Conservation (phyloP, 2,113 vertebrate species). For the Xerus inauris region DNA sequence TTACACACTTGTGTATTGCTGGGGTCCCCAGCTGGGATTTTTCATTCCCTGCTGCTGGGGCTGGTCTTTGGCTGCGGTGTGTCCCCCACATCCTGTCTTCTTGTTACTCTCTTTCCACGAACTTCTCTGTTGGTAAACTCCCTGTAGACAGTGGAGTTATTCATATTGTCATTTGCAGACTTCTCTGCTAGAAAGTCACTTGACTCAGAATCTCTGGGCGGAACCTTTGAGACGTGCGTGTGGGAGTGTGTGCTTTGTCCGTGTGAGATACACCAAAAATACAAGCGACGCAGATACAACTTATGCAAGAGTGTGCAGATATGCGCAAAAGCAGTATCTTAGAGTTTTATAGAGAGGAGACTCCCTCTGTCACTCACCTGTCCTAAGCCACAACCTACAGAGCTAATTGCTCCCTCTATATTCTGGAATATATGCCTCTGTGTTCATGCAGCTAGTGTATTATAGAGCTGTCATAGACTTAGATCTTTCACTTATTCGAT, state of each 20-base stretch:
- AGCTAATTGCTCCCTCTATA: neutral
- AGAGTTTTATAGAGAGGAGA: neutral
- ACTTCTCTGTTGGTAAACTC: constrained; percentile 14
- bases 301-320: neutral
- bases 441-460: neutral
- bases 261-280: neutral
- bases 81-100: neutral
- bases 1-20: constrained; percentile 55
- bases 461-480: too few relatives aligned
- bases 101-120: constrained; percentile 69
- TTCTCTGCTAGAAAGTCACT: neutral
- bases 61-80: constrained; percentile 60
- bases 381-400: neutral
- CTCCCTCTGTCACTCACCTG: too few relatives aligned
- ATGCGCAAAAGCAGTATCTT: neutral
- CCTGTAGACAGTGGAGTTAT: neutral
- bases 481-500: neutral
- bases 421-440: neutral
- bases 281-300: neutral
- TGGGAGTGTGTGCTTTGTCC: neutral
- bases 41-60: constrained; percentile 52
- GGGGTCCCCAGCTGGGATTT: constrained; percentile 45
- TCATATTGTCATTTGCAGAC: neutral
- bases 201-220: neutral
- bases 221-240: neutral